Evolutionary conservation across 2,113 vertebrate species (phyloP).

Genomic region (Ceuthmochares aereus): DNA sequence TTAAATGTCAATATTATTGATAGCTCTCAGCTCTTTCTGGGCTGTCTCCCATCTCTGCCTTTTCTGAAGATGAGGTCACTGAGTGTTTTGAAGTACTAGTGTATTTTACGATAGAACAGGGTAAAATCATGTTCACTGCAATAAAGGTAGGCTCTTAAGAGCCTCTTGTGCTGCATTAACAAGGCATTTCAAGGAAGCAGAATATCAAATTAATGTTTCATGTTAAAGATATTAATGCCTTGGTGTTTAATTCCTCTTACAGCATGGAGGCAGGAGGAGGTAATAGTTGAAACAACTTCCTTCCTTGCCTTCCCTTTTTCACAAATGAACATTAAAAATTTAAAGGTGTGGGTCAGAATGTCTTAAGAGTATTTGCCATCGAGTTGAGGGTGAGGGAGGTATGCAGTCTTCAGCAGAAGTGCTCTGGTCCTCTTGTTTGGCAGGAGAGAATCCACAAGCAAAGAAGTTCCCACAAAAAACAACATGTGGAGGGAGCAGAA

Average conservation of each 20-base stretch:
- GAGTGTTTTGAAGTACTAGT: conserved; percentile 39
- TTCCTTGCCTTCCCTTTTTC: neutral
- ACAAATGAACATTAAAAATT: neutral
- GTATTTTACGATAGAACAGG: conserved; percentile 39
- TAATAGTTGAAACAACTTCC: conserved; percentile 65
- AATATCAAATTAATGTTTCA: conserved; percentile 76
- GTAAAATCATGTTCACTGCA: conserved; percentile 46
- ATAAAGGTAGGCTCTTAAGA: conserved; percentile 57
- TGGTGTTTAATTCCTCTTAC: conserved; percentile 69
- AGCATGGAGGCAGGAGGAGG: conserved; percentile 60
- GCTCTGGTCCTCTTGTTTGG: neutral
- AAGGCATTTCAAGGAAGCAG: conserved; percentile 72
- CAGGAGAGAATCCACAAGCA: neutral
- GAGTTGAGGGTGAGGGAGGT: neutral
- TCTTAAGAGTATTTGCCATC: neutral
- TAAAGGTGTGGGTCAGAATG: neutral
- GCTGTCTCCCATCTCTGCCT: conserved; percentile 25
- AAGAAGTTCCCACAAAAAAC: neutral
- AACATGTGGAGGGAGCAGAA: neutral
- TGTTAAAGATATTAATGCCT: conserved; percentile 77
- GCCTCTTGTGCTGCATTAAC: conserved; percentile 59
- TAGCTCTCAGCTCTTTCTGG: conserved; percentile 10
- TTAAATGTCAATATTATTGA: conserved; percentile 27
- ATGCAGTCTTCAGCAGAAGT: neutral
- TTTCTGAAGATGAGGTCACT: conserved; percentile 60